Percentiles rank a stretch among this genome's conserved stretches.
Conservation (phyloP, 2,113 vertebrate species). For the Dolichallabes microphthalmus region DNA sequence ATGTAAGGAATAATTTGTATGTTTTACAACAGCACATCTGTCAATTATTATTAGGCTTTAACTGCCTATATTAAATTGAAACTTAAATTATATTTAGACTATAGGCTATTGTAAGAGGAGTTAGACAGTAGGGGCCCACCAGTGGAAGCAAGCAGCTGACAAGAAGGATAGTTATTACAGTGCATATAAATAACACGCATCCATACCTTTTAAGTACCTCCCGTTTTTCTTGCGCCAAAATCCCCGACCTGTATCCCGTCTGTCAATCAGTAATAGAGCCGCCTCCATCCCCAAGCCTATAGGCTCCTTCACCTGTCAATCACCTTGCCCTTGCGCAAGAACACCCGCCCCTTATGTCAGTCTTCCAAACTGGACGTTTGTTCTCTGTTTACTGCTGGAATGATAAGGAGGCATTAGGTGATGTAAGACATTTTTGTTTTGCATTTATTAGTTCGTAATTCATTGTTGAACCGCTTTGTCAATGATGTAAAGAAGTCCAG, state of each 20-base stretch:
- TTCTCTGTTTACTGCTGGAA: constrained; percentile 34
- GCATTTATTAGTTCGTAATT: neutral
- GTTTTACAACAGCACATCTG: neutral
- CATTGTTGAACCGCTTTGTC: neutral
- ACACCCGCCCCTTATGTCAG: constrained; percentile 39
- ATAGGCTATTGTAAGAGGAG: neutral
- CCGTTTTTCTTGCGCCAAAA: constrained; percentile 23
- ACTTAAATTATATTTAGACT: neutral
- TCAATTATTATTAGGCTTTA: neutral
- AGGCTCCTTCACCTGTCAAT: constrained; percentile 26
- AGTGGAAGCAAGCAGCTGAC: constrained; percentile 31
- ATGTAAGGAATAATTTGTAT: neutral
- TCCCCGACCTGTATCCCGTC: neutral
- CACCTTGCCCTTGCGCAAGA: constrained; percentile 33
- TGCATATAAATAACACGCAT: constrained; percentile 54
- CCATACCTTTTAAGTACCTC: constrained; percentile 46
- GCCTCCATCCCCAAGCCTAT: constrained; percentile 10
- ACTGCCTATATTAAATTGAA: too few species aligned
- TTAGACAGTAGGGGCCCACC: neutral
- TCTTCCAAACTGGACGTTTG: constrained; percentile 41
- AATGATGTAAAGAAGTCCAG: neutral
- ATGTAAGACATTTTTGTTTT: constrained; percentile 18
- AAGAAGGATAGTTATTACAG: constrained; percentile 39
- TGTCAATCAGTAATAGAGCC: constrained; percentile 34
- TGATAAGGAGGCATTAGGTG: constrained; percentile 19